Conservation (phyloP, 2,113 vertebrate species). For the Theristicus caerulescens region DNA sequence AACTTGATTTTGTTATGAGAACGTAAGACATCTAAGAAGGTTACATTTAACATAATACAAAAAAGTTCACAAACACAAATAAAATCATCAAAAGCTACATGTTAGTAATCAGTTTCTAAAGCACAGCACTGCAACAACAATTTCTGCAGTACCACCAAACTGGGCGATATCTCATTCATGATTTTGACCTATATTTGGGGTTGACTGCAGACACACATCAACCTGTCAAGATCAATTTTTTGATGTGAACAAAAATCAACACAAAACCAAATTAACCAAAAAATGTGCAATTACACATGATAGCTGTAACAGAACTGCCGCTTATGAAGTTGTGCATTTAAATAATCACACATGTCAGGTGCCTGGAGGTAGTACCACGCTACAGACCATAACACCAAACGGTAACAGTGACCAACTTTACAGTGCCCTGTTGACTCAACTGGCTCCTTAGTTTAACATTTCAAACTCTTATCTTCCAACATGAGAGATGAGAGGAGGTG, state of each 20-base stretch:
- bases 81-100: not conserved
- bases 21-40: not conserved
- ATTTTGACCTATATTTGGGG: not conserved
- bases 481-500: not conserved
- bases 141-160: not conserved
- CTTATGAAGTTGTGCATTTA: rapidly evolving
- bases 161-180: not conserved
- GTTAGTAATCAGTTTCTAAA: not conserved
- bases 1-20: not conserved
- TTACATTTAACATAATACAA: not conserved
- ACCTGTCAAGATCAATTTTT: not conserved
- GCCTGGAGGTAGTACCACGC: rapidly evolving
- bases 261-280: not conserved
- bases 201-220: not conserved
- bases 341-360: not conserved
- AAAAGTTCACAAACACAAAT: not conserved
- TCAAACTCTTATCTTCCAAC: not conserved
- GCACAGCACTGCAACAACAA: not conserved
- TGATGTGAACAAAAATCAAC: not conserved
- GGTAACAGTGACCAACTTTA: not conserved
- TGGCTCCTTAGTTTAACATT: not conserved
- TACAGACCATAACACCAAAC: rapidly evolving
- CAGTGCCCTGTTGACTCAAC: too few species aligned
- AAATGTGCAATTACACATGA: not conserved
- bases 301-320: not conserved